These are phyloP conservation scores for Eriosoma lanigerum DNA, from an alignment of 1,140 invertebrate species.

Conservation along the genomic window DNA sequence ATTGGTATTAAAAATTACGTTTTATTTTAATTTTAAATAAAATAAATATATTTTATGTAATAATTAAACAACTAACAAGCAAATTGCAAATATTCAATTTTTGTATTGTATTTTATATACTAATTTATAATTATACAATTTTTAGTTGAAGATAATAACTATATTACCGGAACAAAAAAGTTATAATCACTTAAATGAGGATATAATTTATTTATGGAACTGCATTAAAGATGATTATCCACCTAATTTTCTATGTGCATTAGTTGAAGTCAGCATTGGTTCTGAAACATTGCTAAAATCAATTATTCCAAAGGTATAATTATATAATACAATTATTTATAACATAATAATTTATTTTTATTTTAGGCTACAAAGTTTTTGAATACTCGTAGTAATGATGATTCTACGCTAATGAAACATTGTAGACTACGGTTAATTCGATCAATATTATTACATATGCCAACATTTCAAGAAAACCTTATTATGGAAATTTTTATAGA, in stretches of 20 bases:
- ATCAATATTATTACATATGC: background rate
- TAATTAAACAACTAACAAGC: too few species aligned
- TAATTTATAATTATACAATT: background rate
- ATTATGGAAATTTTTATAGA: background rate
- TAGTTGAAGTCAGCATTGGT: conserved; percentile 14
- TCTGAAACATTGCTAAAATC: conserved; percentile 4
- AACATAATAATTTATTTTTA: background rate
- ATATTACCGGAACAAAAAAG: conserved; percentile 28
- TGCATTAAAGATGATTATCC: conserved; percentile 9
- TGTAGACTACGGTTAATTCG: background rate
- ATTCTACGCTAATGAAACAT: conserved; percentile 23
- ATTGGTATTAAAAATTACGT: conserved; percentile 15
- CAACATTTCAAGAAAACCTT: conserved; percentile 2
- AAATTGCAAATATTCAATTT: too few species aligned
- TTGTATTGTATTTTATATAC: too few species aligned
- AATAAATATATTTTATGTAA: background rate
- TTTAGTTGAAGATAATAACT: conserved; percentile 9
- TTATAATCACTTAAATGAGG: conserved; percentile 25
- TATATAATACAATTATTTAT: background rate
- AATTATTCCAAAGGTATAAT: conserved; percentile 9
- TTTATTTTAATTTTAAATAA: background rate
- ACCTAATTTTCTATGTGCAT: background rate
- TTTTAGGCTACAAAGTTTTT: background rate
- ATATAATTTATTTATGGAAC: conserved; percentile 23
- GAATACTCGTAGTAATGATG: background rate